A percentile compares a stretch with the other conserved stretches of the same genome.
Evolutionary conservation across 35 echinoderm and acorn worm species (phyloP).

Genomic region (Patiria miniata): DNA sequence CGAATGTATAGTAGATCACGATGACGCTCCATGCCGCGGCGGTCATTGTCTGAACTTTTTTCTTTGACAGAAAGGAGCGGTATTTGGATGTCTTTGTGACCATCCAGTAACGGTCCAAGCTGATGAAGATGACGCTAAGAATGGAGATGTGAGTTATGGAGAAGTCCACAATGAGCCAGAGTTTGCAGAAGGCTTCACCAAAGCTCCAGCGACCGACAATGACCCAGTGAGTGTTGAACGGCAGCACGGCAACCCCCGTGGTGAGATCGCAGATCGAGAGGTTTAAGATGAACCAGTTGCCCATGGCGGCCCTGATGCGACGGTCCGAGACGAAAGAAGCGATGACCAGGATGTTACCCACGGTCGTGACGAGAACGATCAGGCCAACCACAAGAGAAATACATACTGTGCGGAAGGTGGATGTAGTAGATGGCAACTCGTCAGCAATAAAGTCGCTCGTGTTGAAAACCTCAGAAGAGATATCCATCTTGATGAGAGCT

Average conservation of each 20-base stretch:
- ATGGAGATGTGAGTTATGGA: constrained; percentile 28
- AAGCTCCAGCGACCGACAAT: constrained; percentile 28
- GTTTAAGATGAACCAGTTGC: constrained; percentile 34
- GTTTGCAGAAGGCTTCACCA: constrained; percentile 26
- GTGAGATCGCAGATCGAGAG: neutral
- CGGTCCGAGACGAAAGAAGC: neutral
- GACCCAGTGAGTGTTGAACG: constrained; percentile 24
- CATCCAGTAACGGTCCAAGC: constrained; percentile 52
- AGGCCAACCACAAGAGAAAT: no score
- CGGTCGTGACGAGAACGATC: neutral
- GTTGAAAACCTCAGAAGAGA: no score
- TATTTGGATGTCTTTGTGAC: constrained; percentile 41
- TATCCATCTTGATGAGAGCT: no score
- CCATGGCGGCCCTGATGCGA: neutral
- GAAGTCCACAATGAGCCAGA: constrained; percentile 44
- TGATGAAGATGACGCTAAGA: constrained; percentile 36
- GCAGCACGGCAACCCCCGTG: neutral
- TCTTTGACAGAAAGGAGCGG: constrained; percentile 20
- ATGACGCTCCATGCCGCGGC: neutral
- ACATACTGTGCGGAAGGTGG: no score
- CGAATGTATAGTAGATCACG: neutral
- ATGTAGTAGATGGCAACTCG: no score
- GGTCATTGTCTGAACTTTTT: neutral
- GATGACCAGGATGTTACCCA: constrained; percentile 5
- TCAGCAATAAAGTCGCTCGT: no score